Conservation (phyloP, 2,888 invertebrate species). For the Sceliomorpha sp. region DNA sequence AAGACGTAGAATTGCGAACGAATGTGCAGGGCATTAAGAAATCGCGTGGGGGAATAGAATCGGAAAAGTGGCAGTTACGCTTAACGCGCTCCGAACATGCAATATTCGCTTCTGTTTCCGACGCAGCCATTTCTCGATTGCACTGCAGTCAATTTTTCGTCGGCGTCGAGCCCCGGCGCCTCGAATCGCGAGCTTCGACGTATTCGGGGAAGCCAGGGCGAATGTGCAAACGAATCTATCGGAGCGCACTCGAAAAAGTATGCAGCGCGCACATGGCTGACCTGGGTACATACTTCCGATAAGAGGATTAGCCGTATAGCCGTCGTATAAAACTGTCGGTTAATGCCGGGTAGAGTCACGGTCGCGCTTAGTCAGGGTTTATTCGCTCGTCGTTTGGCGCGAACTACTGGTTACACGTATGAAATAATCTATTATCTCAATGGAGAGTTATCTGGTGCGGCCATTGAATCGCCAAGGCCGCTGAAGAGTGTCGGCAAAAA, state of each 20-base stretch:
- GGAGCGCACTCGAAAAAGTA: slow-evolving; percentile 38
- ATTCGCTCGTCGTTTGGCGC: background rate
- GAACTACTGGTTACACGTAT: slow-evolving; percentile 76
- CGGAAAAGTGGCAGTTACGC: too few species aligned
- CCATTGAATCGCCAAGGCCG: slow-evolving; percentile 77
- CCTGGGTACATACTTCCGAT: slow-evolving; percentile 36
- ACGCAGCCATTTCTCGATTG: slow-evolving; percentile 20
- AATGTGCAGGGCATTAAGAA: too few species aligned
- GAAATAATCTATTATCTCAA: slow-evolving; percentile 79
- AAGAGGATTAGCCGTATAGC: too few species aligned
- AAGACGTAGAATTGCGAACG: too few species aligned
- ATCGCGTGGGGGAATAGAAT: too few species aligned
- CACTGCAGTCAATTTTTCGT: slow-evolving; percentile 23
- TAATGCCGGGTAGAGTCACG: background rate
- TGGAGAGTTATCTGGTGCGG: slow-evolving; percentile 78
- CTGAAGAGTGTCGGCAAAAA: slow-evolving; percentile 69
- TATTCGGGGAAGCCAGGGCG: slow-evolving; percentile 29
- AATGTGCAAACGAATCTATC: slow-evolving; percentile 40
- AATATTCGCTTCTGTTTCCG: slow-evolving; percentile 15
- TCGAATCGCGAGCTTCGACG: slow-evolving; percentile 11
- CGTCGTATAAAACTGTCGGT: background rate
- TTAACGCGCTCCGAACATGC: background rate
- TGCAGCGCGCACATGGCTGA: slow-evolving; percentile 34
- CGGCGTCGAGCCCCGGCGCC: slow-evolving; percentile 14
- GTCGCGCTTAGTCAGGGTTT: background rate